Percentiles rank a stretch among this genome's conserved stretches.
Evolutionary conservation across 2,888 invertebrate species (phyloP).

Genomic region (Epirrita christyi): DNA sequence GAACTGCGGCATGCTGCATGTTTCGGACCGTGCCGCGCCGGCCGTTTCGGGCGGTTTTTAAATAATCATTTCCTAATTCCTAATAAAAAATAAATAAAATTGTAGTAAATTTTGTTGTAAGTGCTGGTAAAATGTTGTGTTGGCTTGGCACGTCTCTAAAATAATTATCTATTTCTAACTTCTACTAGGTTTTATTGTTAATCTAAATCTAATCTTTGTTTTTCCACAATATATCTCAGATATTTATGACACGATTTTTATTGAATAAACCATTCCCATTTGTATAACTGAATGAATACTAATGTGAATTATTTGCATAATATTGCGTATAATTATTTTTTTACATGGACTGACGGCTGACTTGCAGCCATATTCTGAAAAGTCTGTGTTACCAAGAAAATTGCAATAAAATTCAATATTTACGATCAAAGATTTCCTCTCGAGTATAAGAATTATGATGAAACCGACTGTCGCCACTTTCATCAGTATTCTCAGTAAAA

Average conservation of each 20-base stretch:
- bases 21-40: too few relatives aligned
- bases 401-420: slow-evolving; percentile 21
- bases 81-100: too few relatives aligned
- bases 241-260: slow-evolving; percentile 25
- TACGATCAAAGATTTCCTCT: slow-evolving; percentile 29
- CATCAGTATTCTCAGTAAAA: slow-evolving; percentile 30
- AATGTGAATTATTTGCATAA: slow-evolving; percentile 20
- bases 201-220: background rate
- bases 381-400: slow-evolving; percentile 10
- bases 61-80: too few relatives aligned
- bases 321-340: slow-evolving; percentile 12
- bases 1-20: too few relatives aligned
- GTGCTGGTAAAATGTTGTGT: background rate
- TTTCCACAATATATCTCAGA: slow-evolving; percentile 10
- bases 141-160: background rate
- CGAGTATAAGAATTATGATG: slow-evolving; percentile 17
- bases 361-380: background rate
- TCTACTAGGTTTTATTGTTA: background rate
- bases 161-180: too few relatives aligned
- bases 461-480: slow-evolving; percentile 37
- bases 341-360: slow-evolving; percentile 5
- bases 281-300: slow-evolving; percentile 16
- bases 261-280: slow-evolving; percentile 21
- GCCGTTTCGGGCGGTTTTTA: too few relatives aligned
- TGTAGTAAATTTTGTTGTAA: too few relatives aligned